These are phyloP conservation scores for Oxyura jamaicensis DNA, from an alignment of 2,113 vertebrate genomes.

Conservation along the genomic window DNA sequence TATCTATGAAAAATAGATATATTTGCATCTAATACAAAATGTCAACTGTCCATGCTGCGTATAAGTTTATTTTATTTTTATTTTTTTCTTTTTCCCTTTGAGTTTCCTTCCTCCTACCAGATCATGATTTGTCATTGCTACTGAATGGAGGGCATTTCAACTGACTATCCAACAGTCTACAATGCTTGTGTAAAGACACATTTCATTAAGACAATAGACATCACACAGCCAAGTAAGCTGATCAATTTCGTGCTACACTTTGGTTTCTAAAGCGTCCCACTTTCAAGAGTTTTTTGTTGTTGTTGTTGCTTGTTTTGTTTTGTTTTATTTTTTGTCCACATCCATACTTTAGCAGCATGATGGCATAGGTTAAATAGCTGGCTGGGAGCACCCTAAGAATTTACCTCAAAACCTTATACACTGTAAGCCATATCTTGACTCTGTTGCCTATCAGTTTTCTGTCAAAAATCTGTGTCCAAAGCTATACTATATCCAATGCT, in stretches of 20 bases:
- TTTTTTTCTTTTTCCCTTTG: neutral
- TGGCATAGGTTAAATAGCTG: neutral
- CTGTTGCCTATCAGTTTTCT: neutral
- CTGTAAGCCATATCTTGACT: neutral
- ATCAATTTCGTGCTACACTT: neutral
- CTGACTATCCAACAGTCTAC: neutral
- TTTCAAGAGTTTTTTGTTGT: accelerated
- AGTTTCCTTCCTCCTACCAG: neutral
- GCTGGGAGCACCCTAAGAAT: neutral
- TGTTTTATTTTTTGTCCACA: neutral
- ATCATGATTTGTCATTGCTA: neutral
- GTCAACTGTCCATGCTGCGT: neutral
- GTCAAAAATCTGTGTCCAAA: neutral
- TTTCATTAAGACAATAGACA: neutral
- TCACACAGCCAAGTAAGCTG: neutral
- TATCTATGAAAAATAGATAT: neutral
- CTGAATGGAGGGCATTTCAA: neutral
- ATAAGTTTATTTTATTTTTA: neutral
- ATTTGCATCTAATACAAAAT: neutral
- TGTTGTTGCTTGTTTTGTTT: too few relatives aligned
- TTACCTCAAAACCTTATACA: neutral
- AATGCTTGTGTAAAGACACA: neutral
- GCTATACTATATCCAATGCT: neutral
- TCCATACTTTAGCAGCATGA: neutral
- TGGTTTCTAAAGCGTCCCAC: neutral